Evolutionary conservation across 1,140 invertebrate genomes (phyloP), one percentile per base, ranked within the genome.

Genomic region (Drosophila mojavensis): DNA sequence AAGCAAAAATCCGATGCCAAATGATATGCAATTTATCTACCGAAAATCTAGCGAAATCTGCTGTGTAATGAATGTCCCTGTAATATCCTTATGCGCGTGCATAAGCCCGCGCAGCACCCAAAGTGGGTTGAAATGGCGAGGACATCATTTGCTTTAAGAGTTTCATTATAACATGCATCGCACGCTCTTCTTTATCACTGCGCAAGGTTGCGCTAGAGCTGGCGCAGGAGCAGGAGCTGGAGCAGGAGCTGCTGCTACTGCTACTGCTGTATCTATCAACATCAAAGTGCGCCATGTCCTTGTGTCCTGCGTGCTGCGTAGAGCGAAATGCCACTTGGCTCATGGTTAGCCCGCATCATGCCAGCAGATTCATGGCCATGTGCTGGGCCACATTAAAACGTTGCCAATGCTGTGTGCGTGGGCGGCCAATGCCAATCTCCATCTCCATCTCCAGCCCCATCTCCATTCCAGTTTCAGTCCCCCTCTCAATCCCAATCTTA

Each of bases 111-210:
- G 43, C 26, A 41, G 53, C 24, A 58, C 43, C 43, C 39, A 17
- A 28, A 39, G 36, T 39, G 36, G 36, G 36, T 13, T 36, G 53
- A 36, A 15, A 36, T n/a, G 36, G 55, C 43, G 45, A 47, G 72
- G 69, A 84, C 80, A 88, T 88, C 84, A 89, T 84, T 89, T 80
- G 84, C 84, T 88, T 89, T 88, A 89, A 89, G 84, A 83, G 81
- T 88, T 88, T 88, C 84, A 88, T 88, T 88, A 88, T 88, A 88
- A 89, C 84, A 88, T 89, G 84, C 84, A 88, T 84, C 60, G 84
- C 84, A 89, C 80, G 74, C 74, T 78, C 63, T 77, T 70, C 80
- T 88, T 89, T 89, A 89, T 89, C 83, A 59, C 76, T 74, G 55
- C 30, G 68, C 74, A 47, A 45, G 30, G 15, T 48, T 50, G 20